These are phyloP conservation scores for Misgurnus anguillicaudatus DNA, from an alignment of 2,113 vertebrate genomes.

Conservation along the genomic window DNA sequence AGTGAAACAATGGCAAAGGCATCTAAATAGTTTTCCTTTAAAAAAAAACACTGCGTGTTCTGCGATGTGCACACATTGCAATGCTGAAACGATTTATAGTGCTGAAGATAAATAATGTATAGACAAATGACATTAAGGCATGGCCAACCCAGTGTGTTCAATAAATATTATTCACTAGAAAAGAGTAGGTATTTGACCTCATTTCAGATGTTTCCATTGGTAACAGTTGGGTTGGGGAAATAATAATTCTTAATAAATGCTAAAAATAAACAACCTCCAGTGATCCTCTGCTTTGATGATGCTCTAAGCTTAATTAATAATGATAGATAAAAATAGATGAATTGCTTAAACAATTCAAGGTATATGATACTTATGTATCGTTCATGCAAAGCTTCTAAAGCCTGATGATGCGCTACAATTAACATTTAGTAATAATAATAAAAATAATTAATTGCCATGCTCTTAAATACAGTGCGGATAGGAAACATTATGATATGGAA, in stretches of 20 bases:
- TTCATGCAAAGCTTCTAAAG: not conserved
- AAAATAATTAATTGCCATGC: not conserved
- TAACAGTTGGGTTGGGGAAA: constrained; percentile 50
- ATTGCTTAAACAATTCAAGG: not conserved
- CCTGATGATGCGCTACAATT: not conserved
- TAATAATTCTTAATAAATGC: not conserved
- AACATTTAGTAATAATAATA: not conserved
- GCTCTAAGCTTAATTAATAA: not conserved
- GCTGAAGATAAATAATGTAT: not conserved
- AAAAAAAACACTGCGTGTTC: no score
- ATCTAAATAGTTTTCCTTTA: no score
- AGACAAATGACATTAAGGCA: constrained; percentile 1
- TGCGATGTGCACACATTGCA: no score
- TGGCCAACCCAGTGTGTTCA: constrained; percentile 25
- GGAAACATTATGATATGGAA: not conserved
- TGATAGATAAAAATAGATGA: not conserved
- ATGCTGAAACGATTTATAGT: not conserved
- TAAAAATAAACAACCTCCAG: not conserved
- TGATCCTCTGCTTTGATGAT: not conserved
- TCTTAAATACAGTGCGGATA: not conserved
- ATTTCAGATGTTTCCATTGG: constrained; percentile 70
- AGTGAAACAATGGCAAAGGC: no score
- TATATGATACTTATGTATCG: no score
- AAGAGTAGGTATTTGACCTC: constrained; percentile 77
- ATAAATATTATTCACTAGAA: constrained; percentile 66